A percentile compares a stretch with the other conserved stretches of the same genome.
Evolutionary conservation across 2,113 vertebrate species (phyloP).

Genomic region (Rhadina sibilatrix): DNA sequence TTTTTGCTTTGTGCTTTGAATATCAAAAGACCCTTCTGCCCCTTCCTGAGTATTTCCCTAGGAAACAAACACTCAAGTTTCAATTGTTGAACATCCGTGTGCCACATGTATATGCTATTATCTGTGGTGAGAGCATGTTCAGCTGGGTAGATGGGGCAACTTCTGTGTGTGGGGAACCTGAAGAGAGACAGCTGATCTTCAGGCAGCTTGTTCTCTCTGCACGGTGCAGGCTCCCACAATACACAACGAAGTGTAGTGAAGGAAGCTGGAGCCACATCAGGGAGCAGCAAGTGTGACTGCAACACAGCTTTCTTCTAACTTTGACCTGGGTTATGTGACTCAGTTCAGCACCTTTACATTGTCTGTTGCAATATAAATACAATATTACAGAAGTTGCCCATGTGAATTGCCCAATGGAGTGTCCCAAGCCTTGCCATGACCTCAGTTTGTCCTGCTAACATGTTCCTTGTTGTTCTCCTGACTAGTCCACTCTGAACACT

Average conservation of each 20-base stretch:
- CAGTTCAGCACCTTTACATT: background rate
- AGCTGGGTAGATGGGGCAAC: background rate
- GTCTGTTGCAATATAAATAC: background rate
- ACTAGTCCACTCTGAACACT: background rate
- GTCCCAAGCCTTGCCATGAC: background rate
- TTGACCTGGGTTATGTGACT: background rate
- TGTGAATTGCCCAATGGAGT: background rate
- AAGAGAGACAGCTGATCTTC: background rate
- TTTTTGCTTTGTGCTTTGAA: background rate
- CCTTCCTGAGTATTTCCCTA: background rate
- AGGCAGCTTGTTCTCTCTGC: background rate
- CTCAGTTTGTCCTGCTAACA: background rate
- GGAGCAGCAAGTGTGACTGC: background rate
- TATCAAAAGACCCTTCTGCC: background rate
- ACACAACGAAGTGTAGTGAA: background rate
- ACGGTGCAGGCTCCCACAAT: rapidly evolving
- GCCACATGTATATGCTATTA: background rate
- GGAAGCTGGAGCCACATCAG: background rate
- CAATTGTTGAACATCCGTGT: background rate
- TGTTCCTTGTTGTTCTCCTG: background rate
- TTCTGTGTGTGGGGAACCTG: background rate
- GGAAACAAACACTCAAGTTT: background rate
- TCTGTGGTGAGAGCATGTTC: background rate
- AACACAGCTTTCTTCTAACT: background rate
- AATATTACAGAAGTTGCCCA: background rate